Evolutionary conservation across 2,888 invertebrate species (phyloP), one percentile per base, ranked within the genome.

Genomic region (Eupithecia subfuscata): DNA sequence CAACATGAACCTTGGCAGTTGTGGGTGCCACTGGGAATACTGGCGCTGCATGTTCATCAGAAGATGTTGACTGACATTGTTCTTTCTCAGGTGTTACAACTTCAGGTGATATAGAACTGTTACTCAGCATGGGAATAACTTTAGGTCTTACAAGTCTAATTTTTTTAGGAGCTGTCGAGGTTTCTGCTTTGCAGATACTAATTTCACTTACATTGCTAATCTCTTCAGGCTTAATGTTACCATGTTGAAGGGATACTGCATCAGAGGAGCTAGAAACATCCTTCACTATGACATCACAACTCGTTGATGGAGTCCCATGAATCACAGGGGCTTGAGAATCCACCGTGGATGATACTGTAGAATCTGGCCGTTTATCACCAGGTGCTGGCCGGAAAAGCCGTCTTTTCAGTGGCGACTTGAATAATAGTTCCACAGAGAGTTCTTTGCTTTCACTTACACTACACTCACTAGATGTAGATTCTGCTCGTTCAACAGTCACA

Each of bases 221-320:
- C 88, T 92, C 92, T 88, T 92, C 91, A 84, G 89, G 89, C 84
- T 90, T 92, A 83, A 88, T 85, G 89, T 89, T 91, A 91, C 89
- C 90, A 86, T 90, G 88, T 87, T 88, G 84, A 85, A 84, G 83
- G 81, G 89, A 84, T 83, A 94, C 89, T 80, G 92, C 90, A 87
- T 95, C 95, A 69, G 95, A 95, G 69, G 95, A 95, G 87, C 95
- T 95, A 78, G 95, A 94, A 75, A 95, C 95, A 91, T 92, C 93
- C 85, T 95, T 95, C 75, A 89, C 83, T 73, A 91, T 80, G 80
- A 86, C 84, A 82, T 91, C 92, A 87, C 89, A 87, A 84, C 83
- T 87, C 73, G 81, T 81, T 79, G 87, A 88, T 83, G 89, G 89
- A 75, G 84, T 82, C 79, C 85, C 82, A 77, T 87, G 80, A 74